phyloP scores from a whole-genome alignment of 2,113 vertebrate species.

The Oxyura jamaicensis region DNA sequence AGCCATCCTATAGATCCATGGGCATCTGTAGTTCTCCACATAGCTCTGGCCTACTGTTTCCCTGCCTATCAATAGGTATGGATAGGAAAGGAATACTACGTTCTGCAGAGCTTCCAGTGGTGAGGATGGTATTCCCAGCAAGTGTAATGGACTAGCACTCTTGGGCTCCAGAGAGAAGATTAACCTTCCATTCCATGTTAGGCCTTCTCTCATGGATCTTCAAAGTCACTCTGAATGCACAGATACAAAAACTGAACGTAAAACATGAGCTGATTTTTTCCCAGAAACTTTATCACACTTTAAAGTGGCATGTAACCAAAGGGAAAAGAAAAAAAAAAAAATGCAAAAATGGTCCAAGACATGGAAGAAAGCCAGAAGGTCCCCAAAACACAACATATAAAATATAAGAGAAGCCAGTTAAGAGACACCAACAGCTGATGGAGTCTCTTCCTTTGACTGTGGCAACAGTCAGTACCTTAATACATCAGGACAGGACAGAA shows the following conservation, averaged over 20 bases:
- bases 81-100: accelerated
- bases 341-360: background rate
- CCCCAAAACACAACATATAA: background rate
- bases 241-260: background rate
- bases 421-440: background rate
- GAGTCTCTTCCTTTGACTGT: background rate
- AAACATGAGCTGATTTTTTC: background rate
- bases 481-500: background rate
- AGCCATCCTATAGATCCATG: background rate
- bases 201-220: background rate
- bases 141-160: background rate
- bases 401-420: background rate
- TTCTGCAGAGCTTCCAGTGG: background rate
- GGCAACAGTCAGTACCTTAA: background rate
- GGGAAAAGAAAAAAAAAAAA: background rate
- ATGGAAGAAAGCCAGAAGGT: background rate
- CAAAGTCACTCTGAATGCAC: background rate
- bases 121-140: background rate
- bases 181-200: background rate
- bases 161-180: background rate
- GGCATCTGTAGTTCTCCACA: background rate
- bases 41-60: background rate
- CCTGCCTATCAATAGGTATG: background rate
- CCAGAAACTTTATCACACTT: background rate
- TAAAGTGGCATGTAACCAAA: background rate